Base-by-base conservation (phyloP, 2,113 vertebrate genomes). In the Anolis carolinensis region DNA sequence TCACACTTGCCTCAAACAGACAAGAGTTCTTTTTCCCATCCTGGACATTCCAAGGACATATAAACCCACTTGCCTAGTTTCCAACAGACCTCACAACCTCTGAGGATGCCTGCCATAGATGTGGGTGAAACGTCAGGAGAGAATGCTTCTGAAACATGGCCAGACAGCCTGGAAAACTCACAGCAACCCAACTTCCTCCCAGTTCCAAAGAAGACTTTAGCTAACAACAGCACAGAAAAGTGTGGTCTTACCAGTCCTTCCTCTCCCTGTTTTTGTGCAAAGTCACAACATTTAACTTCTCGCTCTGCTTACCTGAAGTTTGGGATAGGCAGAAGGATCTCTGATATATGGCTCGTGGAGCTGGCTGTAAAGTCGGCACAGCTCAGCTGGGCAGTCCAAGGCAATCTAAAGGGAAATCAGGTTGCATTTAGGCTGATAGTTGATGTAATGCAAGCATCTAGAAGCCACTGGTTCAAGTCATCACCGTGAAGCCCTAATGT, bases 321-420 rank as follows among this genome's bases (percentile, higher is more conserved):
- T 98, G 67, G 98, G 96, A 23, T 99, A 99, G 71, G 98, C 98
- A 52, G 97, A 96, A 5, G 98, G 98, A 88, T 99, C 98, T 92
- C 96, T 98, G 23, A 99, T 95, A 87, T 99, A 99, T 3, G 98
- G 98, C 85, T 99, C 98, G 63, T 98, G 97, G 74, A 96, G 93
- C 4, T 97, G 97, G 0, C 91, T 93, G 67, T 99, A 99, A 7
- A 96, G 91, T 44, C 96, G 96, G 95, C 97, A 98, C 87, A 96
- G 95, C 55, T 97, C 95, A 79, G 96, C 93, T 5, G 97, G 97
- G 92, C 98, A 99, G 84, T 99, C 98, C 95, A 99, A 95, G 81
- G 96, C 97, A 86, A 98, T 96, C 98, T 99, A 86, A 55, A 73
- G 4, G 86, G 82, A 87, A 78, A 87, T 36, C 62, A 55, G 5